A percentile compares a stretch with the other conserved stretches of the same genome.
phyloP scores from a whole-genome alignment of 2,113 vertebrate species.

The Irena cyanogastra region DNA sequence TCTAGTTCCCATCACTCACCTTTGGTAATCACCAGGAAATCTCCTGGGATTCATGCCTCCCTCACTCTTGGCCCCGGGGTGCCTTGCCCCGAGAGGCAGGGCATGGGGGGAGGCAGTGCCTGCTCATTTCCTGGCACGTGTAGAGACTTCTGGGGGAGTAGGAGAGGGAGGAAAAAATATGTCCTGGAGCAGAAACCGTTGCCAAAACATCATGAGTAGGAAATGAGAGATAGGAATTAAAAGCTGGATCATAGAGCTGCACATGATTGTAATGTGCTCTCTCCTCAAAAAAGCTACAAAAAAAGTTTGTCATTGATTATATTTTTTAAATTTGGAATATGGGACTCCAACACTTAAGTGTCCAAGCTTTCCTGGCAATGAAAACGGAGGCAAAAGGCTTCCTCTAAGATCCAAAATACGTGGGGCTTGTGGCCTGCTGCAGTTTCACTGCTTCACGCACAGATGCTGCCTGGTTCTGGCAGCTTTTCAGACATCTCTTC shows the following conservation, averaged over 20 bases:
- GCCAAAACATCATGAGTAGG: not conserved
- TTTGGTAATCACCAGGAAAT: slow-evolving; percentile 32
- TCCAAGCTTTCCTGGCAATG: not conserved
- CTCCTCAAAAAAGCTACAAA: not conserved
- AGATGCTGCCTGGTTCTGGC: not conserved
- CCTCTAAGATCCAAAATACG: not conserved
- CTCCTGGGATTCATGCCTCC: not conserved
- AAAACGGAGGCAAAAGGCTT: not conserved
- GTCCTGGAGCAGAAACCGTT: not conserved
- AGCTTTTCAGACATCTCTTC: not conserved
- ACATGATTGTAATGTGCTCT: not conserved
- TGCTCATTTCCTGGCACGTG: not conserved
- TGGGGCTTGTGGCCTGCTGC: not conserved
- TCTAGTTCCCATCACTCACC: slow-evolving; percentile 48
- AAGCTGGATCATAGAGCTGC: not conserved
- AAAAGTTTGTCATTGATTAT: not conserved
- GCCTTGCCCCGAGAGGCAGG: not conserved
- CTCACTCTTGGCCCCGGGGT: not conserved
- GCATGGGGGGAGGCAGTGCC: not conserved
- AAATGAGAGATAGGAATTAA: not conserved
- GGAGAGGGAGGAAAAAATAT: not conserved
- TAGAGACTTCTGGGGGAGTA: not conserved
- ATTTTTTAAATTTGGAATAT: not conserved
- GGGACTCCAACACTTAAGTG: rapidly evolving
- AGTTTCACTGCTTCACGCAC: not conserved